Evolutionary conservation across 1,140 invertebrate genomes (phyloP), one percentile per base, ranked within the genome.

Genomic region (Tigriopus japonicus): DNA sequence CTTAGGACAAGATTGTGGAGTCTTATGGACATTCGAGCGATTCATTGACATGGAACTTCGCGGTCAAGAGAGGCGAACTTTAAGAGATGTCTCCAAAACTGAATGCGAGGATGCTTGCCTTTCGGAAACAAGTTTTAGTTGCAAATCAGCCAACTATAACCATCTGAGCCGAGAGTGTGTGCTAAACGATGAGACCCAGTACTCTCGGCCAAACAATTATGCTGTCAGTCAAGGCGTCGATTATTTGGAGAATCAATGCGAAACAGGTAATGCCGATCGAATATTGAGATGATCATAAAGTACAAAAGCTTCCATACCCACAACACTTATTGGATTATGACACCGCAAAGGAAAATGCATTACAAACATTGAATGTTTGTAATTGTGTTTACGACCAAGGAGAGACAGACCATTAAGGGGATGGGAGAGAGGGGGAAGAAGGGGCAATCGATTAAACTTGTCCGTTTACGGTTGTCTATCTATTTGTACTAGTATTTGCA

Each of bases 161-260:
- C 68, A 68, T 62, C 66, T 67, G 43, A 67, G 65, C 2, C 65
- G 68, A 14, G 72, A 75, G 60, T 77, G 75, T 65, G 65, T 67
- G 13, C 67, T 77, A 24, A 75, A 69, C 41, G 65, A 68, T 1
- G 73, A 76, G 52, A 71, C 74, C 56, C 67, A 72, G 15, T 71
- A 66, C 63, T 70, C 70, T 17, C 65, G 69, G 52, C 68, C 71
- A 51, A 62, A 66, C 64, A 65, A 69, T 60, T 68, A 72, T 66
- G 60, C 67, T 52, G 55, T 67, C 24, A 65, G 71, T 43, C 63
- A 66, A 56, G 69, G 68, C 53, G 70, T 70, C 6, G 74, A 77
- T 65, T 77, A 76, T 63, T 65, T 77, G 64, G 75, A 77, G 65
- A 77, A 77, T 64, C 75, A 76, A 65, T 77, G 76, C 63, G 69